Conservation (phyloP, 2,888 invertebrate genomes). For the Helleia helle region DNA sequence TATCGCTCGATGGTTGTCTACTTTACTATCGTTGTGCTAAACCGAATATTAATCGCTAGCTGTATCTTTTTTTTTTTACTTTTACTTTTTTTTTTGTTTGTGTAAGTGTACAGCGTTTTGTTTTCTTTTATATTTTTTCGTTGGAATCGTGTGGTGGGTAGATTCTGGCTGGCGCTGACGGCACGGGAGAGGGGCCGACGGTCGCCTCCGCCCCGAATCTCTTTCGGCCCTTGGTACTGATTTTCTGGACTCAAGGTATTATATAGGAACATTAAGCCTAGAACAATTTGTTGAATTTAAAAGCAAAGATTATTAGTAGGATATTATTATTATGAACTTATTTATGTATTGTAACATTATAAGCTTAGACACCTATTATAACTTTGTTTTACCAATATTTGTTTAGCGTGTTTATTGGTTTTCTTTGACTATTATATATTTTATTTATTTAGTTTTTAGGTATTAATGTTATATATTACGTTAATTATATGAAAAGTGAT, state of each 20-base stretch:
- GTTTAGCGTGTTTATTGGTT: too few relatives aligned
- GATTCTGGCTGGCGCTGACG: conserved; percentile 59
- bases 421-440: too few relatives aligned
- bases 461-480: too few relatives aligned
- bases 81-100: background rate
- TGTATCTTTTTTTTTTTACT: conserved; percentile 25
- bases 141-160: conserved; percentile 28
- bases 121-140: conserved; percentile 24
- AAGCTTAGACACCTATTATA: too few relatives aligned
- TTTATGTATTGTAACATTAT: background rate
- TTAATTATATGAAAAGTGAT: too few relatives aligned
- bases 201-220: conserved; percentile 61
- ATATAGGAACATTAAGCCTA: background rate
- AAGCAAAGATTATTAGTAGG: background rate
- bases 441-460: too few relatives aligned
- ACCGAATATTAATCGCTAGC: conserved; percentile 14
- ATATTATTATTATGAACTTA: background rate
- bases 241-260: conserved; percentile 22
- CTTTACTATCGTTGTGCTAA: too few relatives aligned
- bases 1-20: background rate
- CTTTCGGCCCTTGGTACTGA: conserved; percentile 72
- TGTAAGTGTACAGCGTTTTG: background rate
- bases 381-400: too few relatives aligned
- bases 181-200: conserved; percentile 43
- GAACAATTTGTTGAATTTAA: background rate